A percentile compares a stretch with the other conserved stretches of the same genome.
Conservation (phyloP, 2,888 invertebrate genomes). For the Campopleginae sp. region DNA sequence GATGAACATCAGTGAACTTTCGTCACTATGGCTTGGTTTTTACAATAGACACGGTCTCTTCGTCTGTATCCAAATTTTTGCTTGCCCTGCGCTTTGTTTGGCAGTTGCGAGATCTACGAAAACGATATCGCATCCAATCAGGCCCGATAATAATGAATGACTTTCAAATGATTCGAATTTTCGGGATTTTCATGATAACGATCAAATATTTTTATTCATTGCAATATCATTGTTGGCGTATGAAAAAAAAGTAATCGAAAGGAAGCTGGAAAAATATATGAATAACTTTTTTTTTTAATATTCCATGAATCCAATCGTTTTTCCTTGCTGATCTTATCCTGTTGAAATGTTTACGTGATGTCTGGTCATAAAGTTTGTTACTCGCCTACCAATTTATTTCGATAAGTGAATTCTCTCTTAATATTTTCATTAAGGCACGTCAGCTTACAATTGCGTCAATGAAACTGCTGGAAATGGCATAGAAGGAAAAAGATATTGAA, state of each 20-base stretch:
- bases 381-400: neutral
- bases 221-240: too few relatives aligned
- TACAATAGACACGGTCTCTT: neutral
- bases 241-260: too few relatives aligned
- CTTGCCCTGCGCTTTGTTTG: neutral
- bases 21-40: conserved; percentile 25
- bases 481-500: conserved; percentile 15
- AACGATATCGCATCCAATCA: neutral
- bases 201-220: too few relatives aligned
- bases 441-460: neutral
- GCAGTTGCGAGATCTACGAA: neutral
- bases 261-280: too few relatives aligned
- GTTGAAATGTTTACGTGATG: neutral
- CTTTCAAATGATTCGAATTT: neutral
- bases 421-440: neutral
- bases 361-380: too few relatives aligned
- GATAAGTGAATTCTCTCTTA: conserved; percentile 9
- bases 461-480: neutral
- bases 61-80: neutral
- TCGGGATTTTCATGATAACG: neutral
- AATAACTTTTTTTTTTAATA: too few relatives aligned
- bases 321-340: neutral
- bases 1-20: conserved; percentile 21
- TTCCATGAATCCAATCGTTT: neutral
- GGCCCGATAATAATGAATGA: neutral